A percentile compares a stretch with the other conserved stretches of the same genome.
Evolutionary conservation across 35 echinoderm and acorn worm genomes (phyloP).

Genomic region (Antedon bifida): DNA sequence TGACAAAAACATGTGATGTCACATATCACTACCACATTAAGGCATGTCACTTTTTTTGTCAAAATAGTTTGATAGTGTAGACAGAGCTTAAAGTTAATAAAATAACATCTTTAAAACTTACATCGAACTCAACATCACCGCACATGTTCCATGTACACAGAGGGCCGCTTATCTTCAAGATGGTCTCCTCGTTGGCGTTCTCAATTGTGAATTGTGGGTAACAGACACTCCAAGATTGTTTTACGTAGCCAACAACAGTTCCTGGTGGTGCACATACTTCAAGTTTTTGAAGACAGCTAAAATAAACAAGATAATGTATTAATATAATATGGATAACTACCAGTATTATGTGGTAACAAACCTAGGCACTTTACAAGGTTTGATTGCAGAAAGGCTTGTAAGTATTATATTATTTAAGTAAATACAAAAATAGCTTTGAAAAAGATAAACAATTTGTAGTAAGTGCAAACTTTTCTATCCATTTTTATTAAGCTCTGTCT

Average conservation of each 20-base stretch:
- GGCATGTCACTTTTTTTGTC: no score
- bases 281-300: slow-evolving; percentile 80
- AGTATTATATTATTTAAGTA: no score
- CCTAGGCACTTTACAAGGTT: background rate
- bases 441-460: no score
- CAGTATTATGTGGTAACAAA: background rate
- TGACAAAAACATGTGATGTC: no score
- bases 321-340: background rate
- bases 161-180: slow-evolving; percentile 73
- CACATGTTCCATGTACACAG: slow-evolving; percentile 81
- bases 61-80: no score
- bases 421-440: background rate
- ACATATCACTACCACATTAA: no score
- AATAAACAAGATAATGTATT: background rate
- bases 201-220: slow-evolving; percentile 81
- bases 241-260: slow-evolving; percentile 81
- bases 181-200: slow-evolving; percentile 60
- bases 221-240: slow-evolving; percentile 88
- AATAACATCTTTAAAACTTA: slow-evolving; percentile 39
- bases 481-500: no score
- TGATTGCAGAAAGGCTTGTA: no score
- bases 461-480: no score
- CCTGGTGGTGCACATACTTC: slow-evolving; percentile 75
- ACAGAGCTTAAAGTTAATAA: no score
- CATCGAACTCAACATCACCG: slow-evolving; percentile 97